Conservation (phyloP, 2,888 invertebrate genomes). For the Caenorhabditis imperialis region DNA sequence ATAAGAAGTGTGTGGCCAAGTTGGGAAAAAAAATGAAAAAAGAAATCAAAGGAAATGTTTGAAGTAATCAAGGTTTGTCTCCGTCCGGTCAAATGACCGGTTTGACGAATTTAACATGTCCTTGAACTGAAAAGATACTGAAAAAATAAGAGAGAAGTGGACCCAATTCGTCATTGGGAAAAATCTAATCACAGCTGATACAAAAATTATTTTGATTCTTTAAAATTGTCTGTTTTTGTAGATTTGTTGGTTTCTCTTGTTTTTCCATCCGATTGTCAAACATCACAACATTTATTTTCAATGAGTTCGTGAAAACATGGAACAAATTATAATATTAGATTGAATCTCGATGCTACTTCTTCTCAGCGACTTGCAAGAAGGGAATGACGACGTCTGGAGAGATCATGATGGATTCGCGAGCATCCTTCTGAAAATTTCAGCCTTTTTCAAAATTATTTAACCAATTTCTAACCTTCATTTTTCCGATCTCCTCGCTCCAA, state of each 20-base stretch:
- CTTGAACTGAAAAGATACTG: conserved; percentile 25
- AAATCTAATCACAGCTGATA: too few species aligned
- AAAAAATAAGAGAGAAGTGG: not conserved
- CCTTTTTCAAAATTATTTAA: not conserved
- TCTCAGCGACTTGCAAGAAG: conserved; percentile 19
- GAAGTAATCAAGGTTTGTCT: conserved; percentile 25
- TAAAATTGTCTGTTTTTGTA: not conserved
- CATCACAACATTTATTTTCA: conserved; percentile 3
- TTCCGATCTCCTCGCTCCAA: conserved; percentile 56
- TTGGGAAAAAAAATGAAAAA: conserved; percentile 7
- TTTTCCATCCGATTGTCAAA: not conserved
- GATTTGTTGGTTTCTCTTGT: not conserved
- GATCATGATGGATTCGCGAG: conserved; percentile 65
- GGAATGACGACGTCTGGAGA: conserved; percentile 58
- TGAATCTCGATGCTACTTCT: not conserved
- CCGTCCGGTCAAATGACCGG: conserved; percentile 42
- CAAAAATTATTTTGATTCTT: not conserved
- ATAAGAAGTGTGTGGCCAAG: not conserved
- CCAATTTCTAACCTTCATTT: conserved; percentile 23
- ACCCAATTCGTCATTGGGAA: not conserved
- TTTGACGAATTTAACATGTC: conserved; percentile 45
- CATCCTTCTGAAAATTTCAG: conserved; percentile 46
- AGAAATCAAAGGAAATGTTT: conserved; percentile 22
- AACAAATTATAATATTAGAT: not conserved
- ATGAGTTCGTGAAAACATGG: not conserved